These are phyloP conservation scores for Caenorhabditis inopinata DNA, from an alignment of 1,140 invertebrate species.

Conservation along the genomic window DNA sequence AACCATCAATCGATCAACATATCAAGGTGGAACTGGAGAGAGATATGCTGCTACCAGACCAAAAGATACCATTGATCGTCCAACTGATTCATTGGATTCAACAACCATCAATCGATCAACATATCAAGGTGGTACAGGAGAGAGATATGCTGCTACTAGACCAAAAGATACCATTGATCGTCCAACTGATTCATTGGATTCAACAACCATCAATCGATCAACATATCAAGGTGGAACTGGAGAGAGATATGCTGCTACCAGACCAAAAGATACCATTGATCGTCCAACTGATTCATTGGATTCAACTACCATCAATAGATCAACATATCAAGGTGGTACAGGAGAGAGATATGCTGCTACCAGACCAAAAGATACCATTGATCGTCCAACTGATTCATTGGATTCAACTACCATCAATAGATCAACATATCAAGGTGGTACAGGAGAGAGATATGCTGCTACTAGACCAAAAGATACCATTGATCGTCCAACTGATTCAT, in stretches of 20 bases:
- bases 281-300: not conserved
- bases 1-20: not conserved
- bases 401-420: slow-evolving; percentile 1
- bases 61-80: not conserved
- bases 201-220: not conserved
- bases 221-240: slow-evolving; percentile 19
- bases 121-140: slow-evolving; percentile 7
- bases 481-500: slow-evolving; percentile 2
- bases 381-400: not conserved
- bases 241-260: not conserved
- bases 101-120: not conserved
- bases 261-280: slow-evolving; percentile 9
- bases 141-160: not conserved
- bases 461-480: not conserved
- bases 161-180: slow-evolving; percentile 6
- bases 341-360: not conserved
- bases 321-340: slow-evolving; percentile 12
- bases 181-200: not conserved
- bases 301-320: not conserved
- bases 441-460: not conserved
- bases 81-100: not conserved
- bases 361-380: not conserved
- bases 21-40: not conserved
- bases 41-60: not conserved
- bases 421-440: slow-evolving; percentile 6